Conservation (phyloP, 2,113 vertebrate species). For the Antechinus flavipes region DNA sequence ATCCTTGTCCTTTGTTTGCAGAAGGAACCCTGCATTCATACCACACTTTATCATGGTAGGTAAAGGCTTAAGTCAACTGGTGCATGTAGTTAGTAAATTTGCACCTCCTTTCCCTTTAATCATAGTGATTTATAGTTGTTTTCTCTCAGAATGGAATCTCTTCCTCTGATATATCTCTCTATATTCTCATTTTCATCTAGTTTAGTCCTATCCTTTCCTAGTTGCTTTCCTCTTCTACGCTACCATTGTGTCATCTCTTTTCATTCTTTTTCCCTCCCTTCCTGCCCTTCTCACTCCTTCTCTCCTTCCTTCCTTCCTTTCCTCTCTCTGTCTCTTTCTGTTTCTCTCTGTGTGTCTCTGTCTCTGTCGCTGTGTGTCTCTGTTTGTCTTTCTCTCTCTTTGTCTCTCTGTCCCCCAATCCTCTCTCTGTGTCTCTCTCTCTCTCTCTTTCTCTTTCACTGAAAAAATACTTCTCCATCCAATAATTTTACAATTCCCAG, state of each 20-base stretch:
- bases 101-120: neutral
- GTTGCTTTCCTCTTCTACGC: neutral
- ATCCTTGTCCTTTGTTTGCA: neutral
- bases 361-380: neutral
- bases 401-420: neutral
- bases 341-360: neutral
- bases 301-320: too few relatives aligned
- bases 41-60: neutral
- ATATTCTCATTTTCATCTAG: neutral
- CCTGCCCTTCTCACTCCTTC: too few relatives aligned
- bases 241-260: neutral
- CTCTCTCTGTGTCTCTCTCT: neutral
- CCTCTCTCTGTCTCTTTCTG: too few relatives aligned
- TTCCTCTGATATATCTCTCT: neutral
- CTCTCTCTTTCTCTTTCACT: neutral
- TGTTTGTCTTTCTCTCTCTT: neutral
- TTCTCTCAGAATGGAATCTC: neutral
- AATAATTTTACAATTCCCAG: neutral
- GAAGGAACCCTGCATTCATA: neutral
- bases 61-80: neutral
- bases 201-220: neutral
- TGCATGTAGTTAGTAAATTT: neutral
- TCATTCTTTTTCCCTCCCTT: neutral
- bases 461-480: neutral
- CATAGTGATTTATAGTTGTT: neutral